phyloP scores from a whole-genome alignment of 2,888 invertebrate genomes.

The Dascillus cervinus region DNA sequence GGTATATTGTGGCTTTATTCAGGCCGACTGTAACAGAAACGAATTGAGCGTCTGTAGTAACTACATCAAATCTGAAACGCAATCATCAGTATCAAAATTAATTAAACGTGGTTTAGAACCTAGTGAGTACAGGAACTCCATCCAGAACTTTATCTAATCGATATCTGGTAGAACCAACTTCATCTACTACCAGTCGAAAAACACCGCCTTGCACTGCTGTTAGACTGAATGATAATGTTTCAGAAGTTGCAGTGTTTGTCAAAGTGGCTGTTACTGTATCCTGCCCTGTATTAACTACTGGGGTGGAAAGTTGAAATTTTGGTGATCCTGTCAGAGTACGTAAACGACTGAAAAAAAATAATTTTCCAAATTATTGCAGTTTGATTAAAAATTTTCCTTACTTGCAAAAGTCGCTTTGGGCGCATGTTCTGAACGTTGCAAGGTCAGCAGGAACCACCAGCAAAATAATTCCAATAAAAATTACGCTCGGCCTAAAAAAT shows the following conservation, averaged over 20 bases:
- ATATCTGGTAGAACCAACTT: conserved; percentile 59
- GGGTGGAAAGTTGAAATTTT: background rate
- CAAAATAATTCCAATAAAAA: no score
- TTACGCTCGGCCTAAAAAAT: no score
- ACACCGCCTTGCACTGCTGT: conserved; percentile 60
- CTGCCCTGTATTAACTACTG: background rate
- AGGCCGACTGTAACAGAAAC: conserved; percentile 46
- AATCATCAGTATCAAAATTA: no score
- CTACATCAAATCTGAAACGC: no score
- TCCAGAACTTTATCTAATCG: conserved; percentile 42
- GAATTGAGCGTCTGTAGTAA: conserved; percentile 39
- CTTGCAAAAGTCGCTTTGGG: conserved; percentile 87
- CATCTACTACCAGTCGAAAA: conserved; percentile 73
- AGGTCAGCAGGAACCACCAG: conserved; percentile 72
- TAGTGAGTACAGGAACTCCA: conserved; percentile 39
- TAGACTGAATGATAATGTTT: background rate
- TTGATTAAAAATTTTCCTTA: conserved; percentile 35
- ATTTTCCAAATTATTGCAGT: background rate
- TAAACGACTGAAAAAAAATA: background rate
- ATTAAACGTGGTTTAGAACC: no score
- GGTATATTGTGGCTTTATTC: conserved; percentile 55
- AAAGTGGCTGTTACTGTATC: background rate
- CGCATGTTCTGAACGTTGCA: conserved; percentile 88
- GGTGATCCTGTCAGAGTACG: background rate
- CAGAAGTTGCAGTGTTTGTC: background rate